Evolutionary conservation across 2,797 vertebrate genomes (phyloP).

Genomic region (Hephaestus fuliginosus): DNA sequence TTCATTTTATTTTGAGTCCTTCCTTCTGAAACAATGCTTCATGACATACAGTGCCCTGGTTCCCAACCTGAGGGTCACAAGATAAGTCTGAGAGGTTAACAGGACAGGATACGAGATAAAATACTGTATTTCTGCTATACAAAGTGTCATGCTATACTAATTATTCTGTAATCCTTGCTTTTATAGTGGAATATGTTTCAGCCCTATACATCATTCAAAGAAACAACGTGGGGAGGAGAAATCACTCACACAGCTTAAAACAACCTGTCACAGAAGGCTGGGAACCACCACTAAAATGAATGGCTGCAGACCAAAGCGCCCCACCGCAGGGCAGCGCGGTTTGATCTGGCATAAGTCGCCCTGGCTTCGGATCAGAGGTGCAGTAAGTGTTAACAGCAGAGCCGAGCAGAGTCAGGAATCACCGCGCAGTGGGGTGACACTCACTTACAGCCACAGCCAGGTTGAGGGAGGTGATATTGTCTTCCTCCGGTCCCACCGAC

Average conservation of each 20-base stretch:
- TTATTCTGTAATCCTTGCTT: neutral
- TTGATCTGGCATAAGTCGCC: constrained; percentile 11
- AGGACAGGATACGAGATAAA: neutral
- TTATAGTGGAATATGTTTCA: neutral
- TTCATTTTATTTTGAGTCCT: neutral
- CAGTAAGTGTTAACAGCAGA: neutral
- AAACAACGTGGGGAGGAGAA: neutral
- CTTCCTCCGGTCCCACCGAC: constrained; percentile 91
- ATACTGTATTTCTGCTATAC: too few species aligned
- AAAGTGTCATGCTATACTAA: neutral
- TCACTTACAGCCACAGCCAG: constrained; percentile 92
- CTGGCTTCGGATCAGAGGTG: neutral
- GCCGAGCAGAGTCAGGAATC: constrained; percentile 34
- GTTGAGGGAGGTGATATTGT: constrained; percentile 89
- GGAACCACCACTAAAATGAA: neutral
- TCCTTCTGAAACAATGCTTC: neutral
- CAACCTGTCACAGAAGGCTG: neutral
- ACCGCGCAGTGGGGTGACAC: constrained; percentile 22
- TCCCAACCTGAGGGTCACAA: neutral
- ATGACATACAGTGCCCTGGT: neutral
- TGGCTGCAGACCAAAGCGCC: neutral
- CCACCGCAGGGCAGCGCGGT: neutral
- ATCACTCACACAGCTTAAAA: neutral
- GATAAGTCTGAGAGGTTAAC: too few species aligned
- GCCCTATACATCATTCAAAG: neutral